phyloP scores from a whole-genome alignment of 2,888 invertebrate species.

The Euproctis similis region DNA sequence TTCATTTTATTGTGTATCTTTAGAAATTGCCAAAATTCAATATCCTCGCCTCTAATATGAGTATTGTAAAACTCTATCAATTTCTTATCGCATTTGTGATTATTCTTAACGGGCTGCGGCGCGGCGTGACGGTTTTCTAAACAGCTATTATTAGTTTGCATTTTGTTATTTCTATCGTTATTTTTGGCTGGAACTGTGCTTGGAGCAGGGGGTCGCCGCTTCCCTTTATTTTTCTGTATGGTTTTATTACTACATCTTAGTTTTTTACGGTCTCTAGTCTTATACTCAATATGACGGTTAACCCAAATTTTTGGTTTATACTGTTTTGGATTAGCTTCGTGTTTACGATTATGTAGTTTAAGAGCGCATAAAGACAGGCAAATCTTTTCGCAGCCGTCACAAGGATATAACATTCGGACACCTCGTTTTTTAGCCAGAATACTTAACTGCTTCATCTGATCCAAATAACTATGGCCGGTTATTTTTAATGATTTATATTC shows the following conservation, averaged over 20 bases:
- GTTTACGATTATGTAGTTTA: slow-evolving; percentile 45
- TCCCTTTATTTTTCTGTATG: slow-evolving; percentile 2
- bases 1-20: slow-evolving; percentile 59
- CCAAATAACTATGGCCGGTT: slow-evolving; percentile 31
- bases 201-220: slow-evolving; percentile 2
- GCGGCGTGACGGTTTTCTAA: slow-evolving; percentile 28
- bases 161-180: background rate
- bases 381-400: slow-evolving; percentile 49
- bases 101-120: slow-evolving; percentile 46
- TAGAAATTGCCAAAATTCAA: slow-evolving; percentile 63
- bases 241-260: slow-evolving; percentile 4
- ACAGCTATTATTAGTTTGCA: background rate
- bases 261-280: slow-evolving; percentile 5
- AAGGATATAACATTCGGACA: slow-evolving; percentile 46
- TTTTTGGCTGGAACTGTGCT: background rate
- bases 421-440: slow-evolving; percentile 37
- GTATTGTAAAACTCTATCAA: slow-evolving; percentile 50
- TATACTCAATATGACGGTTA: slow-evolving; percentile 26
- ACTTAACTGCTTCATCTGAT: slow-evolving; percentile 37
- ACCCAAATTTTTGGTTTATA: slow-evolving; percentile 48
- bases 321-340: slow-evolving; percentile 44
- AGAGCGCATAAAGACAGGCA: slow-evolving; percentile 46
- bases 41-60: slow-evolving; percentile 50
- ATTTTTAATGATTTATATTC: slow-evolving; percentile 21
- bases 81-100: slow-evolving; percentile 51